Percentiles rank a stretch among this genome's conserved stretches.
Conservation (phyloP, 2,888 invertebrate genomes). For the Drosophila basisetae region DNA sequence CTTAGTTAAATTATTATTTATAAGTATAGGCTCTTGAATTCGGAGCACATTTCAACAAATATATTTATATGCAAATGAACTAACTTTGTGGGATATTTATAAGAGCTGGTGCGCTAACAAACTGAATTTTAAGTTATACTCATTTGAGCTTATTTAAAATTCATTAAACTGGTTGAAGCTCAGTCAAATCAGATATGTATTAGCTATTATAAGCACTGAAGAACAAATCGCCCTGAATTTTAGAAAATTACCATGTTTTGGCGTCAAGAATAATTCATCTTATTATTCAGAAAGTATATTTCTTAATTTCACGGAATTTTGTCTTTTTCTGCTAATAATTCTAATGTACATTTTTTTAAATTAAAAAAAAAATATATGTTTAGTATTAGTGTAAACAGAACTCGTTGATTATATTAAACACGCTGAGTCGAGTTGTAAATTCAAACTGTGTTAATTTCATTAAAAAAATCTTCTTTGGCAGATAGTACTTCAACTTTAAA, state of each 20-base stretch:
- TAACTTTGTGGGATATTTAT: background rate
- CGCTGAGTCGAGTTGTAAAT: no score
- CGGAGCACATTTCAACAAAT: conserved; percentile 6
- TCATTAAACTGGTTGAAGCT: background rate
- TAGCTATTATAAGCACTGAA: background rate
- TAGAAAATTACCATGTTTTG: background rate
- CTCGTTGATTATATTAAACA: no score
- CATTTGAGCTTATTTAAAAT: background rate
- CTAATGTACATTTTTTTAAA: no score
- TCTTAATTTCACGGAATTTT: background rate
- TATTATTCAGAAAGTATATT: background rate
- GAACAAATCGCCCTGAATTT: background rate
- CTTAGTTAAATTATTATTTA: conserved; percentile 39
- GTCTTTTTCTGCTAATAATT: no score
- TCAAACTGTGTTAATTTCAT: no score
- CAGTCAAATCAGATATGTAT: background rate
- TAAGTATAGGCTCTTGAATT: conserved; percentile 24
- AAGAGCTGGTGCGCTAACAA: background rate
- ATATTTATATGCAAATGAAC: conserved; percentile 9
- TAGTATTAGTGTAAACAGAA: no score
- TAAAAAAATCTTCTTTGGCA: no score
- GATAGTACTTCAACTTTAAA: no score
- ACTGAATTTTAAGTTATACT: background rate
- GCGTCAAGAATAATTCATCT: background rate
- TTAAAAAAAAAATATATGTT: no score